Conservation (phyloP, 2,888 invertebrate genomes). For the Rhabditoides inermis region DNA sequence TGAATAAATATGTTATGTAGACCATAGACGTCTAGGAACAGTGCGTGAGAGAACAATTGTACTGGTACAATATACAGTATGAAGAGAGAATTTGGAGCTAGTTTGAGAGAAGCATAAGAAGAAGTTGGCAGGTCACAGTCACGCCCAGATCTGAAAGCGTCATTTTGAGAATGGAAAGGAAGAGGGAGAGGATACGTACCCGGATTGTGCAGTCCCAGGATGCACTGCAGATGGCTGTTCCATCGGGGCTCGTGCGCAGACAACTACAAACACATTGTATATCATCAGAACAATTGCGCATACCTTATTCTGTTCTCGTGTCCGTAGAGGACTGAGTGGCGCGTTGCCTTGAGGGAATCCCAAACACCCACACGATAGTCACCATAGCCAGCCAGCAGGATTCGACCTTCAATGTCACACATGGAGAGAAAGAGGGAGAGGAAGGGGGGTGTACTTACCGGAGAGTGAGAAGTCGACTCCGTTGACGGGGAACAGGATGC, state of each 20-base stretch:
- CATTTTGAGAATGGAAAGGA: no score
- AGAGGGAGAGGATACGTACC: no score
- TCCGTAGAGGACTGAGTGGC: slow-evolving; percentile 50
- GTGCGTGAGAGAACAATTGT: no score
- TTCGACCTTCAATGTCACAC: slow-evolving; percentile 62
- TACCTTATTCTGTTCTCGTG: slow-evolving; percentile 41
- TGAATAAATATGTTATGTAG: no score
- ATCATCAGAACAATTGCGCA: neutral
- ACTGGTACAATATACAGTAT: no score
- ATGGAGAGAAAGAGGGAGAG: neutral
- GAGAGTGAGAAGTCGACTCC: slow-evolving; percentile 94
- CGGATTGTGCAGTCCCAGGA: slow-evolving; percentile 89
- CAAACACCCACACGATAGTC: slow-evolving; percentile 97
- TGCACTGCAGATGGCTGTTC: slow-evolving; percentile 89
- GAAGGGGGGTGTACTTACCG: slow-evolving; percentile 59
- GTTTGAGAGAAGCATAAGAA: no score
- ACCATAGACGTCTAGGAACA: no score
- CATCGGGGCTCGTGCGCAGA: slow-evolving; percentile 76
- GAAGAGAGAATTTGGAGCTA: no score
- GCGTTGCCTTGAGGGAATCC: slow-evolving; percentile 79
- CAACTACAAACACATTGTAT: slow-evolving; percentile 43
- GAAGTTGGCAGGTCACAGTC: no score
- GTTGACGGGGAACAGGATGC: slow-evolving; percentile 92
- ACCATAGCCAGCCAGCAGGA: slow-evolving; percentile 94
- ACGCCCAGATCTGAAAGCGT: neutral